Evolutionary conservation across 2,113 vertebrate species (phyloP).

Genomic region (Macquaria australasica): DNA sequence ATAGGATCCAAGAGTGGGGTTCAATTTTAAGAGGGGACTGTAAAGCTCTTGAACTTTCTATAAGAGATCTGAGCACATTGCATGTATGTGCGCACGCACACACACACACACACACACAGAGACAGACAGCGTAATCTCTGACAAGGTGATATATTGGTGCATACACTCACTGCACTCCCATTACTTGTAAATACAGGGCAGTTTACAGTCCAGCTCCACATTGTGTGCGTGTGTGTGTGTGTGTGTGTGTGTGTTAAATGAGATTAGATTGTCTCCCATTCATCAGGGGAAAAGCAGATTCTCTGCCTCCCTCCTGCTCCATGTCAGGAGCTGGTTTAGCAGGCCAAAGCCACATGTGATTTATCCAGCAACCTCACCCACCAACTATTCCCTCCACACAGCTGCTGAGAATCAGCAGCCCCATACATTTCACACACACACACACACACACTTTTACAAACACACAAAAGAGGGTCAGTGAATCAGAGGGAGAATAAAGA

Average conservation of each 20-base stretch:
- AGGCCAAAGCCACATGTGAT: conserved; percentile 77
- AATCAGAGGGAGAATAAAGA: conserved; percentile 22
- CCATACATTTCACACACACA: conserved; percentile 45
- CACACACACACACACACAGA: conserved; percentile 7
- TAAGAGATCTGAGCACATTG: conserved; percentile 32
- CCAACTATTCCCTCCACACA: conserved; percentile 77
- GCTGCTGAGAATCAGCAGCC: conserved; percentile 76
- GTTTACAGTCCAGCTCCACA: conserved; percentile 39
- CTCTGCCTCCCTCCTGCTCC: conserved; percentile 62
- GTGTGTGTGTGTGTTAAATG: conserved; percentile 36
- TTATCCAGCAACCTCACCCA: conserved; percentile 80
- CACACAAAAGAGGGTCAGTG: conserved; percentile 13
- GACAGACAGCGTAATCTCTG: conserved; percentile 45
- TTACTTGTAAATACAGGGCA: conserved; percentile 69
- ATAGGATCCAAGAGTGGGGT: conserved; percentile 27
- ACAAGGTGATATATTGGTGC: conserved; percentile 59
- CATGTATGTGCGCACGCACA: not conserved
- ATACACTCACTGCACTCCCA: conserved; percentile 51
- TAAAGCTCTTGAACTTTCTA: conserved; percentile 36
- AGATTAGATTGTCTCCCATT: conserved; percentile 61
- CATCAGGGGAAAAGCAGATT: conserved; percentile 67
- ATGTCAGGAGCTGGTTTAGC: conserved; percentile 61
- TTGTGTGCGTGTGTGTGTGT: conserved; percentile 35
- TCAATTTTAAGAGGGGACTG: conserved; percentile 17
- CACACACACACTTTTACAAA: conserved; percentile 32